phyloP scores from a whole-genome alignment of 1,140 invertebrate genomes.

The Brachionus manjavacas region DNA sequence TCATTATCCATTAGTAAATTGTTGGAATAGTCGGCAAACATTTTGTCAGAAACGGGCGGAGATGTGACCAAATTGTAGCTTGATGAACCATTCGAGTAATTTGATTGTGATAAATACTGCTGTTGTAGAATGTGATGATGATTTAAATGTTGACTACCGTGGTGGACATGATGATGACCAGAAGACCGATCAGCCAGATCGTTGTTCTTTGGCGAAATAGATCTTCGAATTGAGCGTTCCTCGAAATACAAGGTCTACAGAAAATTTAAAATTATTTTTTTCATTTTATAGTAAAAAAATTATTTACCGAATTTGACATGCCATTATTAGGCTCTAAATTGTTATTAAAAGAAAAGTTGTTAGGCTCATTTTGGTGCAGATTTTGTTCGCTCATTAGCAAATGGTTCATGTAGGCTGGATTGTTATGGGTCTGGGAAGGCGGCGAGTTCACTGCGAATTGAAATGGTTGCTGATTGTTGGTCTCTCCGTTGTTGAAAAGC shows the following conservation, averaged over 20 bases:
- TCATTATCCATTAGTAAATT: not conserved
- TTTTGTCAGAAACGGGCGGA: not conserved
- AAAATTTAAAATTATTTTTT: not conserved
- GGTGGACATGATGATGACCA: not conserved
- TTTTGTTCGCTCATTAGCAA: not conserved
- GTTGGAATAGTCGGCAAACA: not conserved
- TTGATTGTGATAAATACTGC: constrained; percentile 11
- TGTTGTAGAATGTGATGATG: constrained; percentile 24
- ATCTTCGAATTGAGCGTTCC: not conserved
- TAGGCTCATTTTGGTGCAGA: not conserved
- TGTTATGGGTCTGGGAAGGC: not conserved
- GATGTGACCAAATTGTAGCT: not conserved
- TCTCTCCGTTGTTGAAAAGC: not conserved
- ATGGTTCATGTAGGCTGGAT: not conserved
- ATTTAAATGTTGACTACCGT: not conserved
- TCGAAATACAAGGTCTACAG: constrained; percentile 6
- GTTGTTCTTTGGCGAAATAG: not conserved
- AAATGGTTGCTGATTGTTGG: not conserved
- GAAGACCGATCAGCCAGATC: not conserved
- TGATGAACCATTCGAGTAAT: not conserved
- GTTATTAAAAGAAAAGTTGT: not conserved
- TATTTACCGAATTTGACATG: not conserved
- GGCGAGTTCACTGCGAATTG: not conserved
- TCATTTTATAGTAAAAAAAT: not conserved
- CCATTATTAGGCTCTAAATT: not conserved